Base-by-base conservation (phyloP, 2,888 invertebrate species). In the Pachliopta kotzebuea region DNA sequence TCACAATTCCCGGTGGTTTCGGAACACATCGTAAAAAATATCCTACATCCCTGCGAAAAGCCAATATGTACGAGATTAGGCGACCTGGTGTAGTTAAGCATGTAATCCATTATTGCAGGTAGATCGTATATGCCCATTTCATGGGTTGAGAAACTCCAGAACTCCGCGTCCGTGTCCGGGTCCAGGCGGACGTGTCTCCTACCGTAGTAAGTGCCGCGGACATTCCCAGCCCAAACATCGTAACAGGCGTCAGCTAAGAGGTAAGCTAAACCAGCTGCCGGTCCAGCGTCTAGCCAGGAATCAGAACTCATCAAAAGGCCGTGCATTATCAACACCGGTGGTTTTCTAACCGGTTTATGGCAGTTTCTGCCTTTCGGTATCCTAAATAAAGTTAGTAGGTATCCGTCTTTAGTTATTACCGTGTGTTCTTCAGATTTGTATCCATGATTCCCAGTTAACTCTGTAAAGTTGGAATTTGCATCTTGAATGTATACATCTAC, bases 61-160 rank as follows among this genome's bases (percentile, higher is more conserved):
- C 97, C 97, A 7, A 96, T 93, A 49, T 81, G 87, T 50, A 83
- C 85, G 31, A 89, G 56, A 37, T 81, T 83, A 0, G 72, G 66
- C 1, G 69, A 68, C 2, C 71, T 71, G 2, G 88, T 86, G 9
- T 77, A 67, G 0, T 77, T 67, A 14, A 88, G 65, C 1, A 88
- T 76, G 49, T 83, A 81, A 60, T 89, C 86, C 0, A 86, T 75
- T 55, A 79, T 78, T 0, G 96, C 94, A 0, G 98, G 96, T 1
- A 97, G 74, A 78, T 98, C 98, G 71, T 92, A 93, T 26, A 86
- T 78, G 0, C 95, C 96, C 77, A 97, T 96, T 76, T 96, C 94
- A 74, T 97, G 95, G 88, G 94, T 95, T n/a, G 72, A 62, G 56
- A 79, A 73, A 53, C 76, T 71, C 93, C 93, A 94, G 69, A 92